Conservation (phyloP, 2,113 vertebrate genomes). For the Corythornis madagascariensis region DNA sequence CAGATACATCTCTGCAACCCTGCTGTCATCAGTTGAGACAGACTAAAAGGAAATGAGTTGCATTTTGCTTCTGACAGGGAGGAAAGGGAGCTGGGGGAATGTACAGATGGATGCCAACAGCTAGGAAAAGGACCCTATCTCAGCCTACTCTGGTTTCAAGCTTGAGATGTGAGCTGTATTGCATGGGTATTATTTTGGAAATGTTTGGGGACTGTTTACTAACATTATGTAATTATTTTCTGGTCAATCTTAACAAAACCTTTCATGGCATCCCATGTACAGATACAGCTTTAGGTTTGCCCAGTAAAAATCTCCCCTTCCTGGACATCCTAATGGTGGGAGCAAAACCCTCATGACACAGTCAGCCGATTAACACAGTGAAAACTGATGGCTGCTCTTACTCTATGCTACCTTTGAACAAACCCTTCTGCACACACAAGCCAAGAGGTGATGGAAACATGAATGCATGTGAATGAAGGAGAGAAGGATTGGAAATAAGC, state of each 20-base stretch:
- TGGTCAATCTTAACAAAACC: not conserved
- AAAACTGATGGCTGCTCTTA: not conserved
- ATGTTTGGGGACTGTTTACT: not conserved
- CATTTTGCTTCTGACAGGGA: not conserved
- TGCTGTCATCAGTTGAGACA: not conserved
- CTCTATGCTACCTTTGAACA: not conserved
- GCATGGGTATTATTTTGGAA: not conserved
- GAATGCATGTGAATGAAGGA: not conserved
- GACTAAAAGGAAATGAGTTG: not conserved
- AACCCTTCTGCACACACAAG: not conserved
- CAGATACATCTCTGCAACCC: not conserved
- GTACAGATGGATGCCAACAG: not conserved
- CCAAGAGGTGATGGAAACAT: not conserved
- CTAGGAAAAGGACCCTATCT: not conserved
- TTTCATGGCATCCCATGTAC: not conserved
- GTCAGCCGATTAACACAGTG: accelerated
- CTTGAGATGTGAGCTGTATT: not conserved
- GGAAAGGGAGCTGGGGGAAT: not conserved
- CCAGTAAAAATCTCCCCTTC: not conserved
- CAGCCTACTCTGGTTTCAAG: not conserved
- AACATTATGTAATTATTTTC: not conserved
- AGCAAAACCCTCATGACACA: not conserved
- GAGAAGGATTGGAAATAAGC: not conserved
- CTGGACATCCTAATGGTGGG: not conserved
- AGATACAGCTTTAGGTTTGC: not conserved